phyloP scores from a whole-genome alignment of 2,113 vertebrate species.

The Oxygymnocypris stewartii region DNA sequence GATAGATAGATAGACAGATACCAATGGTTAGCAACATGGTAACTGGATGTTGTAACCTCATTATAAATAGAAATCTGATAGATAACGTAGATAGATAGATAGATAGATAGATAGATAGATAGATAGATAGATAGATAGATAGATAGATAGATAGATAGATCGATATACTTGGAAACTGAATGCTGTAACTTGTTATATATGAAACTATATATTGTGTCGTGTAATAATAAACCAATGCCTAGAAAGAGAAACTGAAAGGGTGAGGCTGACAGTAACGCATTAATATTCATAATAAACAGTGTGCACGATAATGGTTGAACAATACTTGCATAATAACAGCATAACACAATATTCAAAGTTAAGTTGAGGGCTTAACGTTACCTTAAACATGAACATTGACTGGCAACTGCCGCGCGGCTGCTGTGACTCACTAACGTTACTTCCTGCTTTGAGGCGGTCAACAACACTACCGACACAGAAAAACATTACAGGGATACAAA shows the following conservation, averaged over 20 bases:
- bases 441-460: conserved; percentile 34
- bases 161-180: not conserved
- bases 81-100: too few relatives aligned
- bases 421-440: not conserved
- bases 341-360: not conserved
- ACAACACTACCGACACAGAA: not conserved
- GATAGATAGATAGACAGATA: too few relatives aligned
- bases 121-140: not conserved
- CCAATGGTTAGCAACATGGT: too few relatives aligned
- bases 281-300: not conserved
- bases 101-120: not conserved
- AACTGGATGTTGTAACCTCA: too few relatives aligned
- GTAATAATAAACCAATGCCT: not conserved
- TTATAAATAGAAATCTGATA: not conserved
- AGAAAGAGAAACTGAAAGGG: conserved; percentile 56
- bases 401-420: not conserved
- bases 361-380: not conserved
- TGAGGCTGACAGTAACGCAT: not conserved
- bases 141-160: not conserved
- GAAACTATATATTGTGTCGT: too few relatives aligned
- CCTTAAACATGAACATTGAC: not conserved
- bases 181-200: not conserved
- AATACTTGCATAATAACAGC: not conserved
- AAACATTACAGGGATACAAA: not conserved
- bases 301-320: not conserved